These are phyloP conservation scores for Gonioctena quinquepunctata DNA, from an alignment of 1,140 invertebrate genomes.

Conservation along the genomic window DNA sequence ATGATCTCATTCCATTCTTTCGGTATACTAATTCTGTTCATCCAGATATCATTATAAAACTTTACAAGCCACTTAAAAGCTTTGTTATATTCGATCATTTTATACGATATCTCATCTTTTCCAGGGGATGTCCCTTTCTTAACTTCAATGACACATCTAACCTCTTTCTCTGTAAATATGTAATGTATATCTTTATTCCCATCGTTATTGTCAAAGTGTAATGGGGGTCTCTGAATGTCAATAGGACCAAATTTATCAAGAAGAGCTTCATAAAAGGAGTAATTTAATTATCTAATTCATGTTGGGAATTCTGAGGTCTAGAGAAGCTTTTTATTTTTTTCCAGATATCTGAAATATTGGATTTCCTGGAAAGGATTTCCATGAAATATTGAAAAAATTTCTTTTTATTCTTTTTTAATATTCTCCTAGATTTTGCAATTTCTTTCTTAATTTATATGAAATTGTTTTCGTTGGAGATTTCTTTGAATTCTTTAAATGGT, in stretches of 20 bases:
- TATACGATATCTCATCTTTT: not conserved
- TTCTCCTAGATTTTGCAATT: too few relatives aligned
- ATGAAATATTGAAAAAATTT: too few relatives aligned
- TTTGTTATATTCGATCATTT: not conserved
- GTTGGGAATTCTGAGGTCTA: too few relatives aligned
- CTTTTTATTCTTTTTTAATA: too few relatives aligned
- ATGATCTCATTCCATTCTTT: constrained; percentile 1
- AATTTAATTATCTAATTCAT: too few relatives aligned
- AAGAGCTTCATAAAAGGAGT: too few relatives aligned
- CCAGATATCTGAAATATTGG: too few relatives aligned
- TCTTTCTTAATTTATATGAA: too few relatives aligned
- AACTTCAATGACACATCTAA: not conserved
- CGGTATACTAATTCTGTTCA: not conserved
- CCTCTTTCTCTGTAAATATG: not conserved
- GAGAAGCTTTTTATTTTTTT: too few relatives aligned
- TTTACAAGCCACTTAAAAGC: not conserved
- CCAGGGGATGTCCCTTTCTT: not conserved
- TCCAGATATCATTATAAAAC: not conserved
- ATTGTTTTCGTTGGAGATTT: too few relatives aligned
- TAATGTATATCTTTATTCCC: not conserved
- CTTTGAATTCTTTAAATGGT: too few relatives aligned
- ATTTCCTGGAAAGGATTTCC: too few relatives aligned
- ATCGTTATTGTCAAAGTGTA: not conserved
- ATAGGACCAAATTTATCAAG: not conserved
- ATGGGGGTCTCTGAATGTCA: not conserved